phyloP scores from a whole-genome alignment of 2,888 invertebrate genomes.

The Ophion obscuratus region DNA sequence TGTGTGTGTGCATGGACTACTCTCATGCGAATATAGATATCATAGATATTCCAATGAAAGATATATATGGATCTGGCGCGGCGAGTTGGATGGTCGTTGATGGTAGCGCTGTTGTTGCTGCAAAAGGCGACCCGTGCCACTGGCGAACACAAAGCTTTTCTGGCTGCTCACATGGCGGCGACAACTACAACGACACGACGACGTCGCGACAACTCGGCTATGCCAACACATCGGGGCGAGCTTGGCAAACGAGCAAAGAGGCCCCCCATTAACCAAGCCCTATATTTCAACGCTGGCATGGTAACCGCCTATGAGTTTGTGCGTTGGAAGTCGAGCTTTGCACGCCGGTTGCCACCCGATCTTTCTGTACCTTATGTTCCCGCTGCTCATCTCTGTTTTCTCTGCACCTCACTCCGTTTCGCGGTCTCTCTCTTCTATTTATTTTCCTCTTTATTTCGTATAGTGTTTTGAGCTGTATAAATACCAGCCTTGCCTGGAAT shows the following conservation, averaged over 20 bases:
- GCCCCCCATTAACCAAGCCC: conserved; percentile 36
- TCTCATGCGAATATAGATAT: neutral
- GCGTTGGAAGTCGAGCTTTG: conserved; percentile 25
- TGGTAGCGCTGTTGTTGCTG: conserved; percentile 15
- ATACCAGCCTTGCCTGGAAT: too few relatives aligned
- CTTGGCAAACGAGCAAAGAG: conserved; percentile 52
- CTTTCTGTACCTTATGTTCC: conserved; percentile 27
- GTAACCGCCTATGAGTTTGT: conserved; percentile 43
- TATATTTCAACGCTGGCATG: conserved; percentile 45
- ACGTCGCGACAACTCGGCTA: conserved; percentile 39
- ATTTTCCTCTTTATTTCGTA: neutral
- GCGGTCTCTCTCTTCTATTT: neutral
- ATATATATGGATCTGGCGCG: neutral
- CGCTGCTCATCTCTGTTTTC: neutral
- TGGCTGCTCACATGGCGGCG: conserved; percentile 29
- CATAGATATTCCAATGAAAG: neutral
- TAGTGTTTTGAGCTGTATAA: too few relatives aligned
- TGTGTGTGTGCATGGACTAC: neutral
- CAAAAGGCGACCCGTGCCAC: neutral
- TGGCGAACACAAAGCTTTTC: conserved; percentile 27
- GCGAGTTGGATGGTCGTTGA: conserved; percentile 12
- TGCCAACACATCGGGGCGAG: conserved; percentile 30
- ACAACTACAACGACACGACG: conserved; percentile 23
- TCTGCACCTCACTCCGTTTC: neutral
- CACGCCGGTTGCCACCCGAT: conserved; percentile 26